phyloP scores from a whole-genome alignment of 1,140 invertebrate genomes.

The Wiebesia pumilae region DNA sequence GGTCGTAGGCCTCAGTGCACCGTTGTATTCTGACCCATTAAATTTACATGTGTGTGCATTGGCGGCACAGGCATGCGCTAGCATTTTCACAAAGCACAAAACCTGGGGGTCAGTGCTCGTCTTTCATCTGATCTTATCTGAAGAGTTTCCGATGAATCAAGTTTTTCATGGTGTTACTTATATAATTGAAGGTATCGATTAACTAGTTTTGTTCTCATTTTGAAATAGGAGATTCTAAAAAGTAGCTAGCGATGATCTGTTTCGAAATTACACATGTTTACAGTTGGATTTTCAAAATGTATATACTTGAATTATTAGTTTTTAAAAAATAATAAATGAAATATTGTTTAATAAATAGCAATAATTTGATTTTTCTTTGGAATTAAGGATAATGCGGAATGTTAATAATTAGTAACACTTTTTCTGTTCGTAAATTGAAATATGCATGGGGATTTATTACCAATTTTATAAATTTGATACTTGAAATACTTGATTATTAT shows the following conservation, averaged over 20 bases:
- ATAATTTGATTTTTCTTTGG: too few species aligned
- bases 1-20: constrained; percentile 26
- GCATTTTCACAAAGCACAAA: background rate
- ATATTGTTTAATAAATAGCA: too few species aligned
- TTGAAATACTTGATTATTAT: too few species aligned
- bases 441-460: too few species aligned
- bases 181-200: background rate
- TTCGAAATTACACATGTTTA: background rate
- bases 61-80: background rate
- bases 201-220: background rate
- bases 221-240: background rate
- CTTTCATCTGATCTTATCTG: background rate
- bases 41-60: constrained; percentile 48
- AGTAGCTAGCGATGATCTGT: background rate
- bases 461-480: too few species aligned
- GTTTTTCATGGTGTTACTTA: constrained; percentile 9
- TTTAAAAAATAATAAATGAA: too few species aligned
- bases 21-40: constrained; percentile 41
- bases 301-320: too few species aligned
- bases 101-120: constrained; percentile 12
- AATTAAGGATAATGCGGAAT: too few species aligned
- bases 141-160: constrained; percentile 14
- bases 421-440: too few species aligned
- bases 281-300: too few species aligned
- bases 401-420: too few species aligned